Base-by-base conservation (phyloP, 2,113 vertebrate species). In the Ophiodon elongatus region DNA sequence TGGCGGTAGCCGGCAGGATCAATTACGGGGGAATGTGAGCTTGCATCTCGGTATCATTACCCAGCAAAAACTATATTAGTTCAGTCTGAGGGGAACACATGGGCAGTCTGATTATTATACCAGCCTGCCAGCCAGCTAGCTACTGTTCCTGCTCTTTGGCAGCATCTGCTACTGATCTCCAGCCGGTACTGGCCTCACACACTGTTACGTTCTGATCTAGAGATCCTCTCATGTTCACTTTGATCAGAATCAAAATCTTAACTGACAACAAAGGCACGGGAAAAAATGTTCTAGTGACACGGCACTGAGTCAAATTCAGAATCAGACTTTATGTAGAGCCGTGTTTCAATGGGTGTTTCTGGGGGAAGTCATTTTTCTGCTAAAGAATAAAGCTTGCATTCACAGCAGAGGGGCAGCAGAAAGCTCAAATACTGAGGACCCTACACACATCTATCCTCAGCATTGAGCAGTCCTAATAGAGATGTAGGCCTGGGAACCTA, bases 41-140 rank as follows among this genome's bases (percentile, higher is more conserved):
- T 91, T 45, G 80, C 71, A 86, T 93, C 92, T 93, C 88, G 47
- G 86, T 92, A 88, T 93, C 89, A 94, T 95, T 94, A 94, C 93
- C 92, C 88, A 90, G 93, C 90, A 92, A 91, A 94, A 95, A 94
- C 91, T 91, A 91, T 92, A 95, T 95, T 93, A 92, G 93, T 84
- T 89, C 87, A 92, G 91, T 94, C 91, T 92, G 91, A 93, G 91
- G 91, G 93, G 91, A 94, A 91, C 87, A 85, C 85, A 89, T 79
- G 87, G 81, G 79, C 85, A 67, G 85, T 74, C 73, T 84, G 83
- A 91, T 89, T 89, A 90, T 92, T 85, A 86, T 41, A 85, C 29
- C 83, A 81, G 85, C 76, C 84, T 78, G 83, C 86, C 68, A 89
- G 84, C 87, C 80, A 80, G 86, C 80, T 45, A 79, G 83, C 78